phyloP scores from a whole-genome alignment of 2,113 vertebrate species.

The Tragelaphus imberbis region DNA sequence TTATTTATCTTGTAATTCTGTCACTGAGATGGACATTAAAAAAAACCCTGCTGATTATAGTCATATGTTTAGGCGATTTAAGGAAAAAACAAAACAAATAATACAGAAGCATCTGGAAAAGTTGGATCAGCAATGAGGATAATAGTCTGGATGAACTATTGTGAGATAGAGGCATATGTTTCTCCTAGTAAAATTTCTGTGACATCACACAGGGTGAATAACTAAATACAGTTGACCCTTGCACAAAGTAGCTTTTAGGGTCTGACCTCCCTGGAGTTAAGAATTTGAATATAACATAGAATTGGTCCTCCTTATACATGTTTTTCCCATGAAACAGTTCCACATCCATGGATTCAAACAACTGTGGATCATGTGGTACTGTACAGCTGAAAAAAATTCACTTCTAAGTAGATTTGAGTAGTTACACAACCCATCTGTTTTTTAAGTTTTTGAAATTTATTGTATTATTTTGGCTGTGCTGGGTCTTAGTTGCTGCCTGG shows the following conservation, averaged over 20 bases:
- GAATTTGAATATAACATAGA: not conserved
- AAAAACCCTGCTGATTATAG: not conserved
- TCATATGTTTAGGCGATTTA: not conserved
- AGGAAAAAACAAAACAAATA: not conserved
- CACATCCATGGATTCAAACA: not conserved
- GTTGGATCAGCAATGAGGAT: not conserved
- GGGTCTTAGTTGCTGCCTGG: not conserved
- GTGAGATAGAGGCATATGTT: not conserved
- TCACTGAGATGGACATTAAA: not conserved
- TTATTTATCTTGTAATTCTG: constrained; percentile 27
- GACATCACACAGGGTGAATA: not conserved
- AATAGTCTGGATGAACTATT: not conserved
- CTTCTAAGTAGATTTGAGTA: not conserved
- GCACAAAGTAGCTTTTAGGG: not conserved
- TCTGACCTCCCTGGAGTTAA: not conserved
- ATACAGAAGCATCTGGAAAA: not conserved
- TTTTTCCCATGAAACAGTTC: not conserved
- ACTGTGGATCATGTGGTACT: not conserved
- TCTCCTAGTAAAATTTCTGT: not conserved
- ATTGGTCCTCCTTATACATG: not conserved
- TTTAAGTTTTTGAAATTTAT: not conserved
- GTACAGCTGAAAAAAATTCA: not conserved
- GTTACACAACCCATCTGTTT: not conserved
- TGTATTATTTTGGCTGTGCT: not conserved
- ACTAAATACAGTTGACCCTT: not conserved